phyloP scores from a whole-genome alignment of 2,797 vertebrate genomes.

The Xenops minutus region DNA sequence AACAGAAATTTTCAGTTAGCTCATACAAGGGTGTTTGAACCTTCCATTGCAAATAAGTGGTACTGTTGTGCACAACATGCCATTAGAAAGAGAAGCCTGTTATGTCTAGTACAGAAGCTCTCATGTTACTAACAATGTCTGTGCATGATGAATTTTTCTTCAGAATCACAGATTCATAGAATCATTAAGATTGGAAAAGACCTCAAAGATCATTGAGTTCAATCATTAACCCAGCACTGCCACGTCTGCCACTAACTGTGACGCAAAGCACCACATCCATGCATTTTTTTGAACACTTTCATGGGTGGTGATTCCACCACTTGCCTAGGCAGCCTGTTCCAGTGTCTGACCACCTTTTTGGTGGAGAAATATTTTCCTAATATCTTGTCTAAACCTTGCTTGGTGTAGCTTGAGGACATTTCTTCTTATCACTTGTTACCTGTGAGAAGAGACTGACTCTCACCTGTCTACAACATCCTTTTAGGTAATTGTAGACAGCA shows the following conservation, averaged over 20 bases:
- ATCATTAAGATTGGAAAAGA: neutral
- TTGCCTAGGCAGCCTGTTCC: neutral
- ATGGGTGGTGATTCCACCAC: neutral
- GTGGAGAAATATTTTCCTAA: neutral
- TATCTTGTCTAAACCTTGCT: neutral
- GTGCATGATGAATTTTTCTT: fast-evolving
- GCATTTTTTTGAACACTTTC: neutral
- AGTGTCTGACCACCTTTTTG: neutral
- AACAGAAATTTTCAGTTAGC: neutral
- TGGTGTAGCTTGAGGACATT: neutral
- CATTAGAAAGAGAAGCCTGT: neutral
- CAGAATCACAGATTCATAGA: neutral
- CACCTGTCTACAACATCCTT: neutral
- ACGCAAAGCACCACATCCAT: neutral
- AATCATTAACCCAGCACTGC: neutral
- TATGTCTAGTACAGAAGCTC: neutral
- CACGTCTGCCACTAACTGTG: neutral
- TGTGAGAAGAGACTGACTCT: neutral
- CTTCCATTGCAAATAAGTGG: neutral
- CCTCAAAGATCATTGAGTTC: fast-evolving
- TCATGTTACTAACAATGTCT: neutral
- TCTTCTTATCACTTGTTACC: neutral
- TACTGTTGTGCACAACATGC: fast-evolving
- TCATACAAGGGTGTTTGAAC: neutral
- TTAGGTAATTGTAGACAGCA: neutral